A percentile compares a stretch with the other conserved stretches of the same genome.
phyloP scores from a whole-genome alignment of 1,140 invertebrate species.

The Conus betulinus region DNA sequence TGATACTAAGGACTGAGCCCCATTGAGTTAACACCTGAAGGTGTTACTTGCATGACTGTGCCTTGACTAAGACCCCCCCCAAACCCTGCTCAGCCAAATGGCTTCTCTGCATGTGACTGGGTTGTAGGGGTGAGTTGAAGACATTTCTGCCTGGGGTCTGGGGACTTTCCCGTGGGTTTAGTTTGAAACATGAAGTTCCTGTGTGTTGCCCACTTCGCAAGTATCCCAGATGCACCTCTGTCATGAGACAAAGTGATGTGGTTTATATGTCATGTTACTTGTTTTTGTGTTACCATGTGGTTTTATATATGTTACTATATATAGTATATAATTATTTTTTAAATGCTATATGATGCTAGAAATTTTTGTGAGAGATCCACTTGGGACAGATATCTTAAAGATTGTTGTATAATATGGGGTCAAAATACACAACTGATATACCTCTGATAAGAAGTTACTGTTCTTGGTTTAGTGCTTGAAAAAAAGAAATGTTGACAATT shows the following conservation, averaged over 20 bases:
- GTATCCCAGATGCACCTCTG: slow-evolving; percentile 42
- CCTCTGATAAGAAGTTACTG: background rate
- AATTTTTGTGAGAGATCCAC: too few relatives aligned
- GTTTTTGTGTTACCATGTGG: background rate
- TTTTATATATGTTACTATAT: background rate
- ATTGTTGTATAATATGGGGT: background rate
- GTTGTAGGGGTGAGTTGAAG: slow-evolving; percentile 33
- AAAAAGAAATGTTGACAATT: background rate
- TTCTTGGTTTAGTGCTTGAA: background rate
- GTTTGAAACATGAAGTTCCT: slow-evolving; percentile 43
- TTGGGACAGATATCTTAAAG: background rate
- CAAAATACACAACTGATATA: background rate
- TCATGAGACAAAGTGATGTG: background rate
- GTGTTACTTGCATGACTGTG: slow-evolving; percentile 63
- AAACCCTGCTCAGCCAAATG: slow-evolving; percentile 50
- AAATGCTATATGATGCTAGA: too few relatives aligned
- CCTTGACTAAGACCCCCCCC: slow-evolving; percentile 55
- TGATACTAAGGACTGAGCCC: slow-evolving; percentile 55
- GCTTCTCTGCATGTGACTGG: slow-evolving; percentile 45
- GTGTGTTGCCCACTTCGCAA: slow-evolving; percentile 52
- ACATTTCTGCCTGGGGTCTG: slow-evolving; percentile 59
- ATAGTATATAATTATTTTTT: background rate
- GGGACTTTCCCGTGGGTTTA: slow-evolving; percentile 61
- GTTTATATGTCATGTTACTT: background rate
- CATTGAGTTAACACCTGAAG: slow-evolving; percentile 53